Percentiles rank a stretch among this genome's conserved stretches.
These are phyloP conservation scores for Botia almorhae DNA, from an alignment of 2,797 vertebrate genomes.

Conservation along the genomic window DNA sequence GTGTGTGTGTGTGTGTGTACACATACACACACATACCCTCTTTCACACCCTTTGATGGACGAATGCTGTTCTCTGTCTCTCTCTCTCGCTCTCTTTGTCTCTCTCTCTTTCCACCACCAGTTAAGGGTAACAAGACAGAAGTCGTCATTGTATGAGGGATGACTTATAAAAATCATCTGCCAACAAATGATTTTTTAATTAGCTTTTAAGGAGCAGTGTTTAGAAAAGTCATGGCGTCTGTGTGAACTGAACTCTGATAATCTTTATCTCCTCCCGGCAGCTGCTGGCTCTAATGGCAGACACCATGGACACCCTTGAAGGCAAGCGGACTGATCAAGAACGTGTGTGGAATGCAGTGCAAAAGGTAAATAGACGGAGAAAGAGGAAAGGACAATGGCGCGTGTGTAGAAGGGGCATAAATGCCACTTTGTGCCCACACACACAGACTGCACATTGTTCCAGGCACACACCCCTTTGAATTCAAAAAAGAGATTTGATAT, in stretches of 20 bases:
- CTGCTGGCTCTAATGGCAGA: conserved; percentile 75
- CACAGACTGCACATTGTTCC: conserved; percentile 21
- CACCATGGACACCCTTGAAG: conserved; percentile 84
- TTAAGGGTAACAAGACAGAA: conserved; percentile 67
- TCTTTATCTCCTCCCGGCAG: conserved; percentile 85
- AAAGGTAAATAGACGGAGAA: conserved; percentile 72
- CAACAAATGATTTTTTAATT: conserved; percentile 91
- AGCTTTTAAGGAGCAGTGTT: conserved; percentile 86
- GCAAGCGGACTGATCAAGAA: conserved; percentile 70
- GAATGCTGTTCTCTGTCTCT: conserved; percentile 37
- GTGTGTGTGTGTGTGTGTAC: background rate
- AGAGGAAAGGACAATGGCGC: conserved; percentile 45
- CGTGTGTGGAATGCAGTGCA: conserved; percentile 80
- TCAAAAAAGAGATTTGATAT: conserved; percentile 42
- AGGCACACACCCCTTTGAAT: conserved; percentile 33
- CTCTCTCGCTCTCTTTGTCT: conserved; percentile 22
- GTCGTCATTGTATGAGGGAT: conserved; percentile 75
- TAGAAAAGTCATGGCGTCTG: conserved; percentile 80
- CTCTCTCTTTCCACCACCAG: conserved; percentile 9
- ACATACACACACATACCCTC: conserved; percentile 42
- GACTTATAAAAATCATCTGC: conserved; percentile 87
- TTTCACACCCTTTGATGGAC: conserved; percentile 45
- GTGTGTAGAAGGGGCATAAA: conserved; percentile 50
- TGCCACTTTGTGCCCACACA: conserved; percentile 22
- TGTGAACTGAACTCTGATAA: conserved; percentile 81